Evolutionary conservation across 1,140 invertebrate genomes (phyloP), one percentile per base, ranked within the genome.

Genomic region (Lepidurus couesii): DNA sequence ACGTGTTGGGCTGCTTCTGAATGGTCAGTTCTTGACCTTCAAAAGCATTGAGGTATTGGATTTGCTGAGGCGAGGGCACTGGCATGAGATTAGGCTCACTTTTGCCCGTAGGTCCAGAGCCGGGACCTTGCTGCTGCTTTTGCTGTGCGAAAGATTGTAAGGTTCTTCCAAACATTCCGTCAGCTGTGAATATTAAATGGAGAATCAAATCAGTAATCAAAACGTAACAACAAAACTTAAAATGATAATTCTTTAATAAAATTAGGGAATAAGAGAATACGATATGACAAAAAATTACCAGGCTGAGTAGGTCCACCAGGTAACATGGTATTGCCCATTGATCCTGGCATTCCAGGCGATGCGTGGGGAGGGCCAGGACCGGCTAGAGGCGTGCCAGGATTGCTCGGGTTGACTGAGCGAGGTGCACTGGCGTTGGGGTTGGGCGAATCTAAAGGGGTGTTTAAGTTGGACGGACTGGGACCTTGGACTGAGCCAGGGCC

Each of bases 1-100:
- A 93, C 42, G 93, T 95, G 85, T 98, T 98, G 21, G 95, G 93
- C 86, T 97, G 95, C 86, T 97, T 97, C 84, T 97, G 95, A 86
- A 97, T 98, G 77, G 95, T 97, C 80, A 97, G 86, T 87, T 98
- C 96, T 88, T 98, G 95, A 74, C 95, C 95, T 88, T 97, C 95
- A 86, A 97, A 97, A 79, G 94, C 92, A 88, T 95, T 96, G 80
- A 97, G 89, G 88, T 97, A 97, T 82, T 95, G 94, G 84, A 97
- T 96, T 89, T 96, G 95, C 86, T 97, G 95, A 43, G 96, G 95
- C 78, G 95, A 97, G 80, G 95, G 96, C 81, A 97, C 95, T 73
- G 95, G 95, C 93, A 97, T 97, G 80, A 98, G 87, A 86, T 95
- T 96, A 42, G 93, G 92, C 85, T 95, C 94, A 86, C 95, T 93